A percentile compares a stretch with the other conserved stretches of the same genome.
Conservation (phyloP, 2,888 invertebrate genomes). For the Caenorhabditis angaria region DNA sequence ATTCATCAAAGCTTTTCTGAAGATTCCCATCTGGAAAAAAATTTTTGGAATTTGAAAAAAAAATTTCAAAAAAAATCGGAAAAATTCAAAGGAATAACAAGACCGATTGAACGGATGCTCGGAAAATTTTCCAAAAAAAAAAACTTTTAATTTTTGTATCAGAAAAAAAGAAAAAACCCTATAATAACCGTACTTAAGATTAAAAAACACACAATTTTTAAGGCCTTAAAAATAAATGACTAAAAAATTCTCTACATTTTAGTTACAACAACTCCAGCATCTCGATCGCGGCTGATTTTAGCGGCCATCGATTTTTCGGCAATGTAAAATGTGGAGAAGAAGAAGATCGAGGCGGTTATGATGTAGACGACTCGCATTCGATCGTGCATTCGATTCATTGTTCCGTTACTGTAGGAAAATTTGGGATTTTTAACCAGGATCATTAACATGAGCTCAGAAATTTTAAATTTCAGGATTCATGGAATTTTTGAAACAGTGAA, state of each 20-base stretch:
- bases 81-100: constrained; percentile 5
- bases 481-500: neutral
- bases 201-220: neutral
- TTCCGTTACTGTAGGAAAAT: constrained; percentile 53
- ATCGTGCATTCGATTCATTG: constrained; percentile 68
- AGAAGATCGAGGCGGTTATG: constrained; percentile 49
- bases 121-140: constrained; percentile 5
- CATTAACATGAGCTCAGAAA: neutral
- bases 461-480: constrained; percentile 1
- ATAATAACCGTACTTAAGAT: constrained; percentile 13
- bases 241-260: constrained; percentile 41
- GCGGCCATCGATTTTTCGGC: constrained; percentile 46
- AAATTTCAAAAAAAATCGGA: constrained; percentile 5
- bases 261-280: constrained; percentile 55
- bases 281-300: constrained; percentile 52
- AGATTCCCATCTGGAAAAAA: constrained; percentile 53
- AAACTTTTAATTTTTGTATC: neutral
- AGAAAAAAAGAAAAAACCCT: constrained; percentile 10
- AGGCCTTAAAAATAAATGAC: too few relatives aligned
- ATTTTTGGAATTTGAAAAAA: neutral
- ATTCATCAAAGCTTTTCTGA: constrained; percentile 56
- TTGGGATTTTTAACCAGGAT: constrained; percentile 6
- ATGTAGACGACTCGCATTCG: constrained; percentile 63
- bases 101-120: constrained; percentile 50
- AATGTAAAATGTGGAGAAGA: constrained; percentile 54